Base-by-base conservation (phyloP, 2,797 vertebrate genomes). In the Pristis pectinata region DNA sequence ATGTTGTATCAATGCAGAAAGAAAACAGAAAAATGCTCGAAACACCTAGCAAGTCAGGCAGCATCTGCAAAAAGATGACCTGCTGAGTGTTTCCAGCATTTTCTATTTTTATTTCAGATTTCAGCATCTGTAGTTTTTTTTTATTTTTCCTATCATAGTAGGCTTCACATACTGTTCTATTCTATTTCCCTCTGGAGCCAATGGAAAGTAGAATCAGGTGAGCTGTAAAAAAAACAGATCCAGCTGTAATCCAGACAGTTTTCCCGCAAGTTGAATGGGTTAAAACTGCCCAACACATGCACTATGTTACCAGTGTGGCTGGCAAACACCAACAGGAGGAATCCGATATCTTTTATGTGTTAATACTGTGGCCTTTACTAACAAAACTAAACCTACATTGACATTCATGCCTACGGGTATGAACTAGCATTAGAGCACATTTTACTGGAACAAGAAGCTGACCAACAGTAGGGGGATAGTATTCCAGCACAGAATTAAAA, bases 371-470 rank as follows among this genome's bases (percentile, higher is more conserved):
- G 92, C 70, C 92, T 74, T 53, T 94, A 76, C 44, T 74, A 94
- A 94, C 44, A 94, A 44, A 76, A 76, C 70, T 53, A 76, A 76
- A 94, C 76, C 64, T 56, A 56, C 92, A 94, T 94, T 94, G 67
- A 94, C 92, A 94, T 94, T 94, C 92, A 94, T 34, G 92, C 92
- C 92, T 74, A 70, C 13, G 92, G 92, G 92, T 76, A 94, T 76
- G 72, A 94, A 74, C 92, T 76, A 74, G 92, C 72, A n/a, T 94
- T 94, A 53, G 67, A n/a, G 64, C 92, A 76, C 92, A 76, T 76
- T 94, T 94, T 53, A 76, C 92, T 94, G 67, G 44, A 94, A 76
- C 92, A 70, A 76, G 44, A 34, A 70, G 15, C 49, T n/a, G 70
- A 34, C 92, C 92, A 6, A 76, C 67, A 76, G 92, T 94, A 94